Conservation (phyloP, 2,797 vertebrate species). For the Bufotes viridis region DNA sequence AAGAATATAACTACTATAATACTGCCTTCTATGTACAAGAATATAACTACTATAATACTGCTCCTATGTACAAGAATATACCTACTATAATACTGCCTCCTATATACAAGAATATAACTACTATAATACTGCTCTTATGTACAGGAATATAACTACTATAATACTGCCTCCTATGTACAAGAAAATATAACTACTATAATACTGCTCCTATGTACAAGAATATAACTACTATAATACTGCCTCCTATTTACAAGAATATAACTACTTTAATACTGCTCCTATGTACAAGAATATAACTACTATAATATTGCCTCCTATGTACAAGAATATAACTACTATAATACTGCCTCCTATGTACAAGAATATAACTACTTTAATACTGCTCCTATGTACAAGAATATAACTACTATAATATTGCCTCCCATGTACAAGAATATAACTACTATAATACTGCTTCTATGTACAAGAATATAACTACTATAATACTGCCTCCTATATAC, state of each 20-base stretch:
- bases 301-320: too few relatives aligned
- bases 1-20: too few relatives aligned
- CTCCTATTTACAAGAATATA: neutral
- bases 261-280: too few relatives aligned
- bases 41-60: neutral
- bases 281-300: too few relatives aligned
- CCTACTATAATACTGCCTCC: neutral
- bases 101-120: neutral
- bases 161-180: neutral
- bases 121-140: neutral
- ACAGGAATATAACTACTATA: conserved; percentile 15
- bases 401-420: too few relatives aligned
- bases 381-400: too few relatives aligned
- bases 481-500: neutral
- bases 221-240: conserved; percentile 2
- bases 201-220: conserved; percentile 5
- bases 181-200: conserved; percentile 15
- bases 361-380: too few relatives aligned
- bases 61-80: neutral
- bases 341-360: too few relatives aligned
- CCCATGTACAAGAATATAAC: conserved; percentile 5
- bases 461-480: conserved; percentile 10
- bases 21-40: too few relatives aligned
- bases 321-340: too few relatives aligned
- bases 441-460: conserved; percentile 4